Conservation (phyloP, 2,888 invertebrate species). For the Melinaea menophilus region DNA sequence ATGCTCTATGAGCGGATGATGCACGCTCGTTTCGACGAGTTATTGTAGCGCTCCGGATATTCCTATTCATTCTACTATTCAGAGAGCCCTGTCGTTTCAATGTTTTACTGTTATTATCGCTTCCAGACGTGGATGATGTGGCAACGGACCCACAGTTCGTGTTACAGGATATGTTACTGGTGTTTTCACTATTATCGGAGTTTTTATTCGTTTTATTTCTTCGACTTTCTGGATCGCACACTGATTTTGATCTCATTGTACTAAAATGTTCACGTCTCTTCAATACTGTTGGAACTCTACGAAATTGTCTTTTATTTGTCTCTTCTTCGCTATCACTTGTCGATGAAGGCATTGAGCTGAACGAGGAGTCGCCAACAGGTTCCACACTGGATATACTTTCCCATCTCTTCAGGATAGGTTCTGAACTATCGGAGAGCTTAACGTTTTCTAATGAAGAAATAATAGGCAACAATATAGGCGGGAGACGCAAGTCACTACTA, state of each 20-base stretch:
- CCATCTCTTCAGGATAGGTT: constrained; percentile 72
- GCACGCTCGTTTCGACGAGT: constrained; percentile 65
- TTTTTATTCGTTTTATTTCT: constrained; percentile 53
- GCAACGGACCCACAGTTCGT: constrained; percentile 65
- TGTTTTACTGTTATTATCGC: constrained; percentile 62
- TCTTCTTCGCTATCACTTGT: constrained; percentile 72
- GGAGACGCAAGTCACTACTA: constrained; percentile 80
- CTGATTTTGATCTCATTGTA: constrained; percentile 68
- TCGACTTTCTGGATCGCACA: constrained; percentile 70
- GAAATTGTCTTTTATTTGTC: constrained; percentile 54
- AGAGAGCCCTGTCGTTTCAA: constrained; percentile 63
- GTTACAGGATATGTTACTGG: constrained; percentile 66
- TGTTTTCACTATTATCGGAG: constrained; percentile 64
- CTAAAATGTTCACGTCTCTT: constrained; percentile 64
- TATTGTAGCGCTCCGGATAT: constrained; percentile 73
- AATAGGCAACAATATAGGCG: constrained; percentile 84
- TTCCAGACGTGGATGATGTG: constrained; percentile 71
- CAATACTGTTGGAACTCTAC: constrained; percentile 63
- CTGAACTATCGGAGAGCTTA: constrained; percentile 58
- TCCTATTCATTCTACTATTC: constrained; percentile 60
- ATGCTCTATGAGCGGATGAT: constrained; percentile 77
- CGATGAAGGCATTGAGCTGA: constrained; percentile 77
- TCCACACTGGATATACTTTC: constrained; percentile 84
- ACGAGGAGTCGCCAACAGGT: constrained; percentile 83
- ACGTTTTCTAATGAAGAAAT: constrained; percentile 80